Conservation (phyloP, 2,113 vertebrate genomes). For the Hippocampus guttulatus region DNA sequence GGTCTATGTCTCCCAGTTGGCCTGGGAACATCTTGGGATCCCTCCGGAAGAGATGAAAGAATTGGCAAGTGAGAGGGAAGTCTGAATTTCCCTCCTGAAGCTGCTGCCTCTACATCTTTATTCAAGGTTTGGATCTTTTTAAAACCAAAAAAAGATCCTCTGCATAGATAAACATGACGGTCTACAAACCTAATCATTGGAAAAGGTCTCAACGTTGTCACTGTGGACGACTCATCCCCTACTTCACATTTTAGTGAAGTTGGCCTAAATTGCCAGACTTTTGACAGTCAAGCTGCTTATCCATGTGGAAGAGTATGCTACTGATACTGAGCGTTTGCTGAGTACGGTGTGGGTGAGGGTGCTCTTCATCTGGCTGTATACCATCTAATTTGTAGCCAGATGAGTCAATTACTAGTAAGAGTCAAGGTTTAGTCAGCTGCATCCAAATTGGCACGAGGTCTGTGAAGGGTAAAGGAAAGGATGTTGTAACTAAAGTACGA, state of each 20-base stretch:
- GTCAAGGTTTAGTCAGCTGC: constrained; percentile 39
- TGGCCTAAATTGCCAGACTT: constrained; percentile 32
- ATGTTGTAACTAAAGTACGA: constrained; percentile 6
- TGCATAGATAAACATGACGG: neutral
- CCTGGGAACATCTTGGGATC: too few species aligned
- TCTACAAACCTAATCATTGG: neutral
- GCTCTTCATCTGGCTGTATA: constrained; percentile 42
- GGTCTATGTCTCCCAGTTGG: too few species aligned
- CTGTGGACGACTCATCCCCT: neutral
- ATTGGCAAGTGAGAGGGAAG: too few species aligned
- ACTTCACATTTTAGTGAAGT: constrained; percentile 13
- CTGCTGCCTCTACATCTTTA: neutral
- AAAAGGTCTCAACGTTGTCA: neutral
- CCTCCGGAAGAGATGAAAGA: too few species aligned
- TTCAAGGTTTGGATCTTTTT: neutral
- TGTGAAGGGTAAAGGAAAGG: constrained; percentile 11
- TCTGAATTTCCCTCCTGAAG: too few species aligned
- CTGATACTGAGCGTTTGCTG: constrained; percentile 46
- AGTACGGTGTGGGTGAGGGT: constrained; percentile 30
- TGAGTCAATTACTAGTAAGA: constrained; percentile 44
- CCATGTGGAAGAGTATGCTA: constrained; percentile 48
- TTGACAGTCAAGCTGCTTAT: constrained; percentile 41
- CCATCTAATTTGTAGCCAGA: constrained; percentile 37
- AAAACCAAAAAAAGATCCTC: neutral
- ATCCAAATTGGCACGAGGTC: constrained; percentile 44